These are phyloP conservation scores for Platerodrilus igneus DNA, from an alignment of 2,888 invertebrate species.

Conservation along the genomic window DNA sequence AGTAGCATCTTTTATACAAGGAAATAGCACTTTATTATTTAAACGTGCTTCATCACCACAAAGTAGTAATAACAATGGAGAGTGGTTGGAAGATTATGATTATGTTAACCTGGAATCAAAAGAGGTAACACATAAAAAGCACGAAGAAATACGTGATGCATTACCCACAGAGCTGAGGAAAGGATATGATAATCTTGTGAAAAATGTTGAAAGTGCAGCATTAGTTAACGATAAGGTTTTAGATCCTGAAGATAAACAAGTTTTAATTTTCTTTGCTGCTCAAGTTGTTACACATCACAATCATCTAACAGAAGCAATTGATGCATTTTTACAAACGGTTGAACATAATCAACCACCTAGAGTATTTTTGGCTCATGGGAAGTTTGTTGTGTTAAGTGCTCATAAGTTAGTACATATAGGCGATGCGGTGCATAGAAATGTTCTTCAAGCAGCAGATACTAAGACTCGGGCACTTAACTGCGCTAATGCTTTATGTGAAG, in stretches of 20 bases:
- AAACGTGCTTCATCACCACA: conserved; percentile 54
- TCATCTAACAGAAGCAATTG: conserved; percentile 82
- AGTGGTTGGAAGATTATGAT: conserved; percentile 83
- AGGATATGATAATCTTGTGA: conserved; percentile 70
- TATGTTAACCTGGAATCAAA: conserved; percentile 83
- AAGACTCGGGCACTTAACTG: conserved; percentile 69
- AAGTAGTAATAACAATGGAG: conserved; percentile 49
- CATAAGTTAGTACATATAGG: conserved; percentile 92
- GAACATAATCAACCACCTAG: conserved; percentile 92
- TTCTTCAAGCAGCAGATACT: conserved; percentile 66
- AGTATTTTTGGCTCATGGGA: conserved; percentile 87
- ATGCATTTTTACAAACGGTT: conserved; percentile 86
- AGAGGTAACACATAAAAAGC: conserved; percentile 64
- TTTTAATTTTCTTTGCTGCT: conserved; percentile 81
- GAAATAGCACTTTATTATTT: conserved; percentile 73
- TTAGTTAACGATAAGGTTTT: conserved; percentile 55
- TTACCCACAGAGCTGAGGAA: conserved; percentile 69
- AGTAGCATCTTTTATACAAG: conserved; percentile 86
- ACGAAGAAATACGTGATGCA: conserved; percentile 68
- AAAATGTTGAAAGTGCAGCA: conserved; percentile 64
- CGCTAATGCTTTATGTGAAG: conserved; percentile 76
- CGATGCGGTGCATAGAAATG: conserved; percentile 86
- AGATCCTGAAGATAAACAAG: conserved; percentile 75
- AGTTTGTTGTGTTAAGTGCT: conserved; percentile 90
- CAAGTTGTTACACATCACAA: conserved; percentile 83